These are phyloP conservation scores for Cephus nigrinus DNA, from an alignment of 2,888 invertebrate species.

Conservation along the genomic window DNA sequence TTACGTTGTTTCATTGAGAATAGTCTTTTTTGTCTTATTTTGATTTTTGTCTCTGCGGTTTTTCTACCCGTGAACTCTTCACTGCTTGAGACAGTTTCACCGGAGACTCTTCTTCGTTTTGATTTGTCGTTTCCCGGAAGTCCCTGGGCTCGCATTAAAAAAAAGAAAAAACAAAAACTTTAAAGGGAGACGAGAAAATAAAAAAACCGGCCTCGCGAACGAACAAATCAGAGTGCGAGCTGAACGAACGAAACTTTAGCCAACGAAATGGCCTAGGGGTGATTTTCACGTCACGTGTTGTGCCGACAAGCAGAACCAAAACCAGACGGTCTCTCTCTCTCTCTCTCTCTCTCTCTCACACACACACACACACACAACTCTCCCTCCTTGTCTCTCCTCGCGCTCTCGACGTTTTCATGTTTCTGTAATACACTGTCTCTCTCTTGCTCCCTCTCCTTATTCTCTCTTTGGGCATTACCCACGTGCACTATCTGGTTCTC, in stretches of 20 bases:
- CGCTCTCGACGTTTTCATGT: slow-evolving; percentile 12
- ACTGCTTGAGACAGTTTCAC: slow-evolving; percentile 4
- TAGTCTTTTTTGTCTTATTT: slow-evolving; percentile 12
- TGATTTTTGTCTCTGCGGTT: slow-evolving; percentile 7
- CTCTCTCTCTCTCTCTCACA: not conserved
- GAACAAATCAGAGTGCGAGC: slow-evolving; percentile 47
- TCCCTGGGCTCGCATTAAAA: slow-evolving; percentile 10
- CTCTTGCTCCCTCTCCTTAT: not conserved
- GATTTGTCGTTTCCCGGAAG: slow-evolving; percentile 22
- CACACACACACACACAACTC: no score
- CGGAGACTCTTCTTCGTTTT: slow-evolving; percentile 13
- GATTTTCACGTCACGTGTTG: slow-evolving; percentile 54
- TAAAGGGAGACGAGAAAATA: slow-evolving; percentile 25
- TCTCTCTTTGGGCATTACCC: slow-evolving; percentile 23
- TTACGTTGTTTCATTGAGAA: no score
- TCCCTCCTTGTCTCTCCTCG: slow-evolving; percentile 27
- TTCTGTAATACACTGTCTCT: not conserved
- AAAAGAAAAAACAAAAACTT: not conserved
- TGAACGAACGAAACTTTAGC: slow-evolving; percentile 40
- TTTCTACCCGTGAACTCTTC: slow-evolving; percentile 16
- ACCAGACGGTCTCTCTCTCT: slow-evolving; percentile 26
- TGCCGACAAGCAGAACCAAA: slow-evolving; percentile 51
- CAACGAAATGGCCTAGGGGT: slow-evolving; percentile 43
- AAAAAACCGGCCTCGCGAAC: slow-evolving; percentile 34
- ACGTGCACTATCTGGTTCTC: slow-evolving; percentile 18